These are phyloP conservation scores for Umimayanthus chanpuru DNA, from an alignment of 92 coral and sea anemone genomes.

Conservation along the genomic window DNA sequence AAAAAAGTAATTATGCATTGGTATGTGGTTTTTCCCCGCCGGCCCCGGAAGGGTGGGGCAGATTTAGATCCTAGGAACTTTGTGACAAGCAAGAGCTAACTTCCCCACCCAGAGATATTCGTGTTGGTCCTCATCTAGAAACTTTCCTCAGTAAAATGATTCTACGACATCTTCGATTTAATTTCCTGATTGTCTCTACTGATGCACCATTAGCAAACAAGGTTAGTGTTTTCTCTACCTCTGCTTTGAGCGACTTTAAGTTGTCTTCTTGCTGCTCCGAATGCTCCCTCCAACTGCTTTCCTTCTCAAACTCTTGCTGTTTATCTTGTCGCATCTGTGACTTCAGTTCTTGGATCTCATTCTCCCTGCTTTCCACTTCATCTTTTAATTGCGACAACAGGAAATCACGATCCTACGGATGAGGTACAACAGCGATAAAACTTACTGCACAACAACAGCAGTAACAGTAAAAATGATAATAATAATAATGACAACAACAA, in stretches of 20 bases:
- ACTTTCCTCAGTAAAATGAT: background rate
- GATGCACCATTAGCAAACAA: background rate
- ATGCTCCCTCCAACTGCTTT: conserved; percentile 71
- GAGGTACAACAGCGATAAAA: too few relatives aligned
- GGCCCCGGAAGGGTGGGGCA: background rate
- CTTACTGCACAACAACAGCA: too few relatives aligned
- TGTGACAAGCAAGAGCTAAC: background rate
- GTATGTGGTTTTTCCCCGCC: too few relatives aligned
- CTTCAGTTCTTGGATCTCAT: conserved; percentile 68
- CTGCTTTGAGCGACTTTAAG: conserved; percentile 59
- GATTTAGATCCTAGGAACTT: background rate
- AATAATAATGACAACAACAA: too few relatives aligned
- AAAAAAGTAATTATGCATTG: too few relatives aligned
- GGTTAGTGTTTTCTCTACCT: conserved; percentile 52
- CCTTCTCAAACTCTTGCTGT: conserved; percentile 72
- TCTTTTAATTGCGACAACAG: conserved; percentile 64
- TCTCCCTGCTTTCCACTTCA: conserved; percentile 68
- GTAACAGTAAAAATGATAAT: too few relatives aligned
- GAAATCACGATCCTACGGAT: background rate
- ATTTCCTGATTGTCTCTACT: background rate
- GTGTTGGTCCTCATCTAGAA: background rate
- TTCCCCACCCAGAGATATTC: background rate
- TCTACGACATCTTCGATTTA: background rate
- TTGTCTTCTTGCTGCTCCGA: conserved; percentile 64
- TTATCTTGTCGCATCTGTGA: conserved; percentile 78